Conservation (phyloP, 2,113 vertebrate species). For the Hyla sarda region DNA sequence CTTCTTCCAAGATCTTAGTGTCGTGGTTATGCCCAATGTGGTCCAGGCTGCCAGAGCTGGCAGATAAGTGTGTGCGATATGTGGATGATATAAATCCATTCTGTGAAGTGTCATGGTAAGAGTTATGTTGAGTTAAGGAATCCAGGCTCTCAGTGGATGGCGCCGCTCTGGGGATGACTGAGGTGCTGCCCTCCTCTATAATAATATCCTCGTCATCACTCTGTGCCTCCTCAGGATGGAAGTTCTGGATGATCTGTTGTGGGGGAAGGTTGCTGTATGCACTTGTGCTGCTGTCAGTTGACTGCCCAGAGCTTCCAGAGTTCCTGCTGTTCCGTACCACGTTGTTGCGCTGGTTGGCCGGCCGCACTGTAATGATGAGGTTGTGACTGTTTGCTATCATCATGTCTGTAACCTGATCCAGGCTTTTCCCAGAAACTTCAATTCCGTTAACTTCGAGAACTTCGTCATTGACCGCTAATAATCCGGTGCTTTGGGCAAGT, state of each 20-base stretch:
- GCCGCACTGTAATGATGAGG: constrained; percentile 95
- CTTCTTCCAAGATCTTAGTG: constrained; percentile 84
- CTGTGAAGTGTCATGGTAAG: constrained; percentile 78
- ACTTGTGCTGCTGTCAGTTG: constrained; percentile 87
- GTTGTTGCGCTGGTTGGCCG: constrained; percentile 96
- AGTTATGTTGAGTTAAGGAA: constrained; percentile 80
- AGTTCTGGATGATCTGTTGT: constrained; percentile 78
- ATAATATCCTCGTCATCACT: constrained; percentile 93
- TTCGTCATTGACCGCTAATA: constrained; percentile 95
- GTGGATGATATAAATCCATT: constrained; percentile 82
- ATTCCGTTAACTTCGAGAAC: constrained; percentile 97
- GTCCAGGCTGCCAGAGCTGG: constrained; percentile 67
- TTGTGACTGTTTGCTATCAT: constrained; percentile 99
- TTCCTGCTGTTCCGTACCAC: constrained; percentile 85
- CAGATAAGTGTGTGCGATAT: constrained; percentile 67
- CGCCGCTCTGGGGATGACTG: constrained; percentile 73
- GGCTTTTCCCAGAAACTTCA: constrained; percentile 92
- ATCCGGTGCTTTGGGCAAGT: constrained; percentile 92
- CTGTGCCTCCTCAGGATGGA: constrained; percentile 83
- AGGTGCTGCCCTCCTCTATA: constrained; percentile 80
- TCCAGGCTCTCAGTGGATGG: constrained; percentile 75
- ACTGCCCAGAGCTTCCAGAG: constrained; percentile 92
- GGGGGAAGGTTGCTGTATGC: constrained; percentile 75
- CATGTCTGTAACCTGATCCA: constrained; percentile 99
- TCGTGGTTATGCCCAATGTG: constrained; percentile 68